phyloP scores from a whole-genome alignment of 1,140 invertebrate genomes.

The Helicorthomorpha holstii region DNA sequence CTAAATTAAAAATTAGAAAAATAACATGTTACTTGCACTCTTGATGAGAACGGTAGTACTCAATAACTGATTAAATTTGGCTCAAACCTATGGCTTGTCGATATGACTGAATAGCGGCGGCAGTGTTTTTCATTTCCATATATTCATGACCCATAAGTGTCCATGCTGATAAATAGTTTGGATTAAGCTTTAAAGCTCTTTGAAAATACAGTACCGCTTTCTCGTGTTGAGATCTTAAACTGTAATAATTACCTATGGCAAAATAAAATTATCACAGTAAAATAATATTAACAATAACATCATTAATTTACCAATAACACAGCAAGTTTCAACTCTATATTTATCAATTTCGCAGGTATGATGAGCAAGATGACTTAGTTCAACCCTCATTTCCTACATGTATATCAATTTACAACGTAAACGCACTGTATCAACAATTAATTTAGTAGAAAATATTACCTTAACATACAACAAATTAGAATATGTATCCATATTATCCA shows the following conservation, averaged over 20 bases:
- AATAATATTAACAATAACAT: background rate
- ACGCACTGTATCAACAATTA: too few species aligned
- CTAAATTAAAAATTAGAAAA: constrained; percentile 34
- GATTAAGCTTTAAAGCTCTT: constrained; percentile 82
- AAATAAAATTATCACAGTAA: constrained; percentile 2
- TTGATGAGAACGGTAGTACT: too few species aligned
- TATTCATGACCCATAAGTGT: constrained; percentile 98
- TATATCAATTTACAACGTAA: background rate
- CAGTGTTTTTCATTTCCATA: constrained; percentile 97
- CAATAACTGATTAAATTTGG: background rate
- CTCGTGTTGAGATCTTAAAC: constrained; percentile 85
- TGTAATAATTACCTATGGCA: constrained; percentile 89
- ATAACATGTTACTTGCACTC: too few species aligned
- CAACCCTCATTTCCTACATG: constrained; percentile 59
- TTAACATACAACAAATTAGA: constrained; percentile 93
- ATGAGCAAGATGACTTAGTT: constrained; percentile 84
- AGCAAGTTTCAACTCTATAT: constrained; percentile 93
- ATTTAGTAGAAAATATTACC: too few species aligned
- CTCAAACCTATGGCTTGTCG: constrained; percentile 76
- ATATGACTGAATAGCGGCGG: constrained; percentile 92
- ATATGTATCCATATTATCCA: constrained; percentile 91
- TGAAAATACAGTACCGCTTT: constrained; percentile 95
- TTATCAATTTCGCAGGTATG: constrained; percentile 86
- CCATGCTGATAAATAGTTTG: constrained; percentile 86
- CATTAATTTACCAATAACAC: constrained; percentile 63